Evolutionary conservation across 1,140 invertebrate species (phyloP).

Genomic region (Plutomurus gul): DNA sequence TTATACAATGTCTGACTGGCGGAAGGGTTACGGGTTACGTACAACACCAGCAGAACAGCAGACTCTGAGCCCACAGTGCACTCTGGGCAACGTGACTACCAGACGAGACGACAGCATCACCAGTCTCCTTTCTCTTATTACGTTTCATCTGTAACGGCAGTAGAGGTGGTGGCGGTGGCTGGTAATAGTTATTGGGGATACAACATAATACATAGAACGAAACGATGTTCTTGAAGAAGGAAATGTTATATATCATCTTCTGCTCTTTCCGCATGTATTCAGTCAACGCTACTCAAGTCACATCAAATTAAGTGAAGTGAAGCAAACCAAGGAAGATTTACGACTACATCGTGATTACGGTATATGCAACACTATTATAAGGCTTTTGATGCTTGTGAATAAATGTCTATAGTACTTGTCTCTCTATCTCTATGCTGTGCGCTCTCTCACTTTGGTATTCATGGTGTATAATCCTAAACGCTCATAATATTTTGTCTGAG

Average conservation of each 20-base stretch:
- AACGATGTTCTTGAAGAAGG: not conserved
- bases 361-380: not conserved
- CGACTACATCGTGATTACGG: slow-evolving; percentile 34
- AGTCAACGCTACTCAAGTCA: slow-evolving; percentile 11
- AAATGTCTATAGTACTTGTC: not conserved
- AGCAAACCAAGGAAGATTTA: slow-evolving; percentile 36
- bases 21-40: slow-evolving; percentile 14
- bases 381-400: not conserved
- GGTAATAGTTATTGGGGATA: not conserved
- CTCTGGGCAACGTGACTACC: too few relatives aligned
- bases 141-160: too few relatives aligned
- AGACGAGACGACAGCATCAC: too few relatives aligned
- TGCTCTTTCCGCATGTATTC: slow-evolving; percentile 25
- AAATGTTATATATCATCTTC: slow-evolving; percentile 25
- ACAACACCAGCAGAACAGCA: not conserved
- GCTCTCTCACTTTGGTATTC: too few relatives aligned
- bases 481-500: too few relatives aligned
- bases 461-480: too few relatives aligned
- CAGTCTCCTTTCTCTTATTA: too few relatives aligned
- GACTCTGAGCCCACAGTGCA: not conserved
- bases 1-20: not conserved
- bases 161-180: not conserved
- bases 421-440: too few relatives aligned
- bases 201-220: not conserved
- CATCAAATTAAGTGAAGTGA: slow-evolving; percentile 29